A percentile compares a stretch with the other conserved stretches of the same genome.
Evolutionary conservation across 2,888 invertebrate genomes (phyloP).

Genomic region (Fragum fragum): DNA sequence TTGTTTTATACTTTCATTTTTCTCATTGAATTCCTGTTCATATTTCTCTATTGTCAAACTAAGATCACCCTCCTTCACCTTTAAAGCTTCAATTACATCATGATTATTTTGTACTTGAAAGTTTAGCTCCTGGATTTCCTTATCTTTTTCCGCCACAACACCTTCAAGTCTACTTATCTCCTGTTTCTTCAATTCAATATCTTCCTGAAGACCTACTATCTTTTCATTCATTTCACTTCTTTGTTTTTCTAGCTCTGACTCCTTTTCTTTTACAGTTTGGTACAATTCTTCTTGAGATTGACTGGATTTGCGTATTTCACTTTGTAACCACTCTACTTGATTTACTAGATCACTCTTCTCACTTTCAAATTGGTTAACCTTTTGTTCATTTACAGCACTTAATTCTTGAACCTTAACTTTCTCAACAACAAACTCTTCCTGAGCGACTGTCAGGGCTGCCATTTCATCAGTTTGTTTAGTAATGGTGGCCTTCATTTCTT

Average conservation of each 20-base stretch:
- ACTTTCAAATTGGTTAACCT: conserved; percentile 62
- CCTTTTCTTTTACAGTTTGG: conserved; percentile 20
- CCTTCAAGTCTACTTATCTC: conserved; percentile 38
- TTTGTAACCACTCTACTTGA: conserved; percentile 70
- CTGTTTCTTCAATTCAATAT: conserved; percentile 35
- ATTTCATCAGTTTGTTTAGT: conserved; percentile 35
- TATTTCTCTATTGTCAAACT: conserved; percentile 28
- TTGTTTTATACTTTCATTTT: conserved; percentile 28
- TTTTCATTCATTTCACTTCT: conserved; percentile 20
- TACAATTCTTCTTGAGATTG: conserved; percentile 50
- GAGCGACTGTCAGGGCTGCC: conserved; percentile 5
- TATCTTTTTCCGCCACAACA: conserved; percentile 27
- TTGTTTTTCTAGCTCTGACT: conserved; percentile 34
- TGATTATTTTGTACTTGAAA: conserved; percentile 20
- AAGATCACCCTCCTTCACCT: conserved; percentile 28
- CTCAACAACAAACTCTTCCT: conserved; percentile 38
- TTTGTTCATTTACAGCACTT: conserved; percentile 29
- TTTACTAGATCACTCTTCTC: conserved; percentile 72
- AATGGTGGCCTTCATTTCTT: conserved; percentile 65
- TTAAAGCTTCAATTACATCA: conserved; percentile 15
- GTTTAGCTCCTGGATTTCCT: conserved; percentile 35
- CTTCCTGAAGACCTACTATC: conserved; percentile 29
- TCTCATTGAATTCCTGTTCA: conserved; percentile 20
- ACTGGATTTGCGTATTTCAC: conserved; percentile 36
- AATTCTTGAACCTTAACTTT: conserved; percentile 50